phyloP scores from a whole-genome alignment of 2,888 invertebrate genomes.

The Cybosia mesomella region DNA sequence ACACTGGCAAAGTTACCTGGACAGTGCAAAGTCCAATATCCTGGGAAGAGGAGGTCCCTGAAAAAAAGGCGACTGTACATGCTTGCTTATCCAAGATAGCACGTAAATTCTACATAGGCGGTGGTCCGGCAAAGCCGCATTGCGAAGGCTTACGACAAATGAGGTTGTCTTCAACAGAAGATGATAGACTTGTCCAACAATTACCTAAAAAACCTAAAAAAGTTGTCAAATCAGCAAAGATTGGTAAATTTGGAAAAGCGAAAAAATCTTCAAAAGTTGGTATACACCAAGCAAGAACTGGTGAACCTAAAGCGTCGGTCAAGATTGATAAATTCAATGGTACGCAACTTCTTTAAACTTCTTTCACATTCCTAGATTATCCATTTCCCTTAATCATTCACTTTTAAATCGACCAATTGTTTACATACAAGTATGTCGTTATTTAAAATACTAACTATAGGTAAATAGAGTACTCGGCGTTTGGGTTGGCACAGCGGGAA shows the following conservation, averaged over 20 bases:
- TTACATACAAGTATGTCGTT: no score
- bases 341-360: neutral
- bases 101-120: conserved; percentile 7
- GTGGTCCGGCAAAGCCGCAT: neutral
- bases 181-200: neutral
- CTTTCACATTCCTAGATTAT: no score
- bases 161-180: neutral
- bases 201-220: neutral
- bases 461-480: no score
- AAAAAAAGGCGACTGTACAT: neutral
- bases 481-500: no score
- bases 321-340: neutral
- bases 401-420: no score
- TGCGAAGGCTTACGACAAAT: neutral
- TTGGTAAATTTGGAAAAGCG: neutral
- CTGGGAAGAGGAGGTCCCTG: neutral
- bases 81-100: neutral
- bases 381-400: no score
- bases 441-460: no score
- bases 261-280: no score
- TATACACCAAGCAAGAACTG: neutral
- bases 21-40: neutral
- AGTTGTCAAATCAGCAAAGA: neutral
- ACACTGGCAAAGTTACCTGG: neutral
- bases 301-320: neutral